Base-by-base conservation (phyloP, 2,797 vertebrate species). In the Zonotrichia albicollis region DNA sequence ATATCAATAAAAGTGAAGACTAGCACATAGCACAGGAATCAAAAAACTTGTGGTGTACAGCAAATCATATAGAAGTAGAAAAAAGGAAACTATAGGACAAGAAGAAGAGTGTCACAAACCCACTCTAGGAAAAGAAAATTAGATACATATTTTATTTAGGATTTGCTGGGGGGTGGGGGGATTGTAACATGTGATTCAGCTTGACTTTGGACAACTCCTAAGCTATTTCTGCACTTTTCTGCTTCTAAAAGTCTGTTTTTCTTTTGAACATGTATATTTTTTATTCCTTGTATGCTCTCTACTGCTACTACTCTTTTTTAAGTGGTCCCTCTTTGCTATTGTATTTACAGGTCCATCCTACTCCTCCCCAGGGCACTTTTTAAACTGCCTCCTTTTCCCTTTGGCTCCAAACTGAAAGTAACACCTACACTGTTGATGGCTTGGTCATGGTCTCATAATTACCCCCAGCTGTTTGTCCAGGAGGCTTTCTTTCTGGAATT, bases 351-450 rank as follows among this genome's bases (percentile, higher is more conserved):
- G 14, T 90, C 43, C 71, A 55, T 72, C 43, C 55, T 58, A 42
- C 29, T 86, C 38, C 18, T 86, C 80, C 54, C 32, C 14, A 84
- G 62, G 60, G 46, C 23, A 66, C 32, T 34, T 76, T 68, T 78
- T 70, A 10, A 68, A 84, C 67, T 48, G 8, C 32, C 51, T 82
- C 29, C 40, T 84, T 85, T 89, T 84, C 51, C n/a, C 51, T 89
- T 88, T 82, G 53, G 53, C 67, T 92, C 67, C 2, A 4, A 90
- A 87, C 20, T 79, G 71, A 87, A 94, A 79, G 51, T 89, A 87
- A 89, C 68, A 95, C 51, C 81, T 92, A 87, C n/a, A 76, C 43
- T 76, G n/a, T 66, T 82, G 67, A 82, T 73, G 48, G 20, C 21
- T 92, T 89, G 67, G 62, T 91, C 77, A 53, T 4, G 6, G 43